phyloP scores from a whole-genome alignment of 2,888 invertebrate genomes.

The Lamellibrachia columna region DNA sequence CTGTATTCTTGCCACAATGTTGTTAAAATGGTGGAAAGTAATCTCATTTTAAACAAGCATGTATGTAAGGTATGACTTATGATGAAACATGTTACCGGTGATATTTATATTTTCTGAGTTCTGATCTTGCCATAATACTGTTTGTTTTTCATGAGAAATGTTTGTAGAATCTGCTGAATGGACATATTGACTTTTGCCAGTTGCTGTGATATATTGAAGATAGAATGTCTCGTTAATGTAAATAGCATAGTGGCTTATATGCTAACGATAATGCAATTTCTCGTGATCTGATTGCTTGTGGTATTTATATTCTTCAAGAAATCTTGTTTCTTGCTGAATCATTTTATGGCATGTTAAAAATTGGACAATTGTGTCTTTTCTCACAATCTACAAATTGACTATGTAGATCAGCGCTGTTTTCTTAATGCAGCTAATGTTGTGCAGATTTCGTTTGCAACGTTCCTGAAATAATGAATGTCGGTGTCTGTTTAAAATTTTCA shows the following conservation, averaged over 20 bases:
- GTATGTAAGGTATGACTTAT: not conserved
- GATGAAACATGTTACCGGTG: not conserved
- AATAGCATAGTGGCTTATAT: not conserved
- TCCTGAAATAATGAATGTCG: not conserved
- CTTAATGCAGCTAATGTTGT: not conserved
- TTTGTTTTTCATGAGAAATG: not conserved
- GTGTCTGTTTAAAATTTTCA: not conserved
- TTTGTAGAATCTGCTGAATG: not conserved
- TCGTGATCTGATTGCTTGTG: not conserved
- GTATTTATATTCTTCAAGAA: not conserved
- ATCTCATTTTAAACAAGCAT: not conserved
- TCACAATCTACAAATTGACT: not conserved
- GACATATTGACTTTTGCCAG: not conserved
- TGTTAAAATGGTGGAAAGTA: not conserved
- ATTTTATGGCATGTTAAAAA: not conserved
- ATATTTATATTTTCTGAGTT: constrained; percentile 16
- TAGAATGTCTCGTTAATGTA: not conserved
- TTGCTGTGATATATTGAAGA: not conserved
- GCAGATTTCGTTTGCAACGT: not conserved
- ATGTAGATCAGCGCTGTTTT: not conserved
- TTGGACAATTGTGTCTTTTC: not conserved
- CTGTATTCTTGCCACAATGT: not conserved
- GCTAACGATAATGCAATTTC: not conserved
- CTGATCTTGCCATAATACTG: not conserved
- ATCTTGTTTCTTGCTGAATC: not conserved